These are phyloP conservation scores for Argyresthia albistria DNA, from an alignment of 2,888 invertebrate genomes.

Conservation along the genomic window DNA sequence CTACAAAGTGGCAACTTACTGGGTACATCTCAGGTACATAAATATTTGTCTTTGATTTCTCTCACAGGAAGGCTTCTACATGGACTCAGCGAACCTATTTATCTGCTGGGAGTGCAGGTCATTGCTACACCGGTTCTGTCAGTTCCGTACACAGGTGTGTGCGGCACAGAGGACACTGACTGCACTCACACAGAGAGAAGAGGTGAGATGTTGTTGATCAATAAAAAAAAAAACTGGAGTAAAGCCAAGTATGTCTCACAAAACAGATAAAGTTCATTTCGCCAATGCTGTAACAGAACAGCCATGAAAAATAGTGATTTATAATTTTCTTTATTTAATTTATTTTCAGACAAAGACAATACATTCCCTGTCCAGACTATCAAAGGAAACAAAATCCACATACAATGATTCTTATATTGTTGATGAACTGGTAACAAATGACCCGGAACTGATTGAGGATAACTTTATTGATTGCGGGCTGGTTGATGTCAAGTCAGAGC, in stretches of 20 bases:
- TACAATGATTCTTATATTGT: not conserved
- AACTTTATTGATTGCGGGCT: conserved; percentile 36
- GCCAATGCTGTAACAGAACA: no score
- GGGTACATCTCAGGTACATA: no score
- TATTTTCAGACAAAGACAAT: not conserved
- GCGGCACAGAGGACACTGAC: not conserved
- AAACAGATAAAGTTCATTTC: no score
- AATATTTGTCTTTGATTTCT: no score
- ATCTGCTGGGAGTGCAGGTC: conserved; percentile 50
- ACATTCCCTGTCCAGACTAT: not conserved
- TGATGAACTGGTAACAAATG: not conserved
- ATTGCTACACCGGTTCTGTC: conserved; percentile 22
- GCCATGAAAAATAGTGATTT: no score
- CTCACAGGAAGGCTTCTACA: conserved; percentile 37
- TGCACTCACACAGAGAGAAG: not conserved
- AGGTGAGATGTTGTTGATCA: no score
- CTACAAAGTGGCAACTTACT: no score
- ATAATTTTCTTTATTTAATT: not conserved
- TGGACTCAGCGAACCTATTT: conserved; percentile 27
- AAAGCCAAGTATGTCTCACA: no score
- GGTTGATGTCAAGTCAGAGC: conserved; percentile 20
- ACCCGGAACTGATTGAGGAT: conserved; percentile 22
- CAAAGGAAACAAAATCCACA: not conserved
- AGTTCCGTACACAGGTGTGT: conserved; percentile 18
- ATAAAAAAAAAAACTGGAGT: no score